Evolutionary conservation across 2,888 invertebrate species (phyloP).

Genomic region (Cheilosia soror): DNA sequence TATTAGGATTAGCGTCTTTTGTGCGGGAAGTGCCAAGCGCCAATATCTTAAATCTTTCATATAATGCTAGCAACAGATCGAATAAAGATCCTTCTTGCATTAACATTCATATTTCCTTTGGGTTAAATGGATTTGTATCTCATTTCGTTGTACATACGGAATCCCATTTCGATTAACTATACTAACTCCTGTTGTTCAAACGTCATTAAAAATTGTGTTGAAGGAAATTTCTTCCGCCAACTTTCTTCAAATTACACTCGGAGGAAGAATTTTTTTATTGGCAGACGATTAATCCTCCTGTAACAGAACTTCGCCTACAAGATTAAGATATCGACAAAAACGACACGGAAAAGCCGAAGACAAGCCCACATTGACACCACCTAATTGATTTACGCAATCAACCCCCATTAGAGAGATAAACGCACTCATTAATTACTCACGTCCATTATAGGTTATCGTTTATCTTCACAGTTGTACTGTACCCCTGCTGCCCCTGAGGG

Average conservation of each 20-base stretch:
- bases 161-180: too few relatives aligned
- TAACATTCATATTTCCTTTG: too few relatives aligned
- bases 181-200: neutral
- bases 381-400: conserved; percentile 52
- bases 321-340: neutral
- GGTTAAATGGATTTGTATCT: too few relatives aligned
- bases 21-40: too few relatives aligned
- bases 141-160: too few relatives aligned
- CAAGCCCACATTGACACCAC: conserved; percentile 8
- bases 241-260: neutral
- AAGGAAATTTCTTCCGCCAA: neutral
- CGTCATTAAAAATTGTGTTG: neutral
- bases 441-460: conserved; percentile 38
- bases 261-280: conserved; percentile 15
- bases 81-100: too few relatives aligned
- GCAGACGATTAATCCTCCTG: conserved; percentile 2
- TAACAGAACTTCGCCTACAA: conserved; percentile 14
- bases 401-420: conserved; percentile 27
- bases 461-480: conserved; percentile 4
- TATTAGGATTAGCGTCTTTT: too few relatives aligned
- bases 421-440: conserved; percentile 40
- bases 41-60: too few relatives aligned
- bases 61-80: too few relatives aligned
- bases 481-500: neutral
- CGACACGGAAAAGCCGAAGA: neutral